phyloP scores from a whole-genome alignment of 2,797 vertebrate species.

The Gobionotothen gibberifrons region DNA sequence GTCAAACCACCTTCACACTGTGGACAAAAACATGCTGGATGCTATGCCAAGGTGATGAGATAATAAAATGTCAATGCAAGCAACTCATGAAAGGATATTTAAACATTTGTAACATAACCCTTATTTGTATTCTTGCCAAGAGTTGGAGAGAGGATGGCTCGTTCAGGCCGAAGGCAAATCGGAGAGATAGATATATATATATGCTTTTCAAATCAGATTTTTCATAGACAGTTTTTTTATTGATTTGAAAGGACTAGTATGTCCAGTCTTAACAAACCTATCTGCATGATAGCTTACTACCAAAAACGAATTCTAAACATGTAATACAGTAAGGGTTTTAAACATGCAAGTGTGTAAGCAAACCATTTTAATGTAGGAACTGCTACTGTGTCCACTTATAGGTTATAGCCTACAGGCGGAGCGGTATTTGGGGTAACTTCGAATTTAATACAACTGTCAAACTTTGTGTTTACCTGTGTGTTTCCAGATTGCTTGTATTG shows the following conservation, averaged over 20 bases:
- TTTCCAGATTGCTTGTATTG: slow-evolving; percentile 25
- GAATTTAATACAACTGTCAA: not conserved
- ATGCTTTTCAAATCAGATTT: too few species aligned
- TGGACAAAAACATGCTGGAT: slow-evolving; percentile 26
- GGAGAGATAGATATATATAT: too few species aligned
- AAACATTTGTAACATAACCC: not conserved
- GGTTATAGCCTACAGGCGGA: not conserved
- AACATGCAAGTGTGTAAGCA: not conserved
- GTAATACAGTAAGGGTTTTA: not conserved
- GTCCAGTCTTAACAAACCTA: too few species aligned
- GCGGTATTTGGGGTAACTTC: not conserved
- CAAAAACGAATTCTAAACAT: too few species aligned
- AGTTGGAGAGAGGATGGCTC: not conserved
- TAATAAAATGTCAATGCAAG: not conserved
- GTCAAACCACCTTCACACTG: slow-evolving; percentile 45
- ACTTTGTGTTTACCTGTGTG: not conserved
- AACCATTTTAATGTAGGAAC: not conserved
- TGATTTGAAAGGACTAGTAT: too few species aligned
- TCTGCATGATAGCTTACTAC: too few species aligned
- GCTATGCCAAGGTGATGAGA: slow-evolving; percentile 31
- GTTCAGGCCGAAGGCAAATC: too few species aligned
- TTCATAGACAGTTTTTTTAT: too few species aligned
- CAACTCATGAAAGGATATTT: not conserved
- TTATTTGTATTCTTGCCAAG: not conserved
- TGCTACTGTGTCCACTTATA: not conserved